These are phyloP conservation scores for Chionodraco myersi DNA, from an alignment of 2,113 vertebrate genomes.

Conservation along the genomic window DNA sequence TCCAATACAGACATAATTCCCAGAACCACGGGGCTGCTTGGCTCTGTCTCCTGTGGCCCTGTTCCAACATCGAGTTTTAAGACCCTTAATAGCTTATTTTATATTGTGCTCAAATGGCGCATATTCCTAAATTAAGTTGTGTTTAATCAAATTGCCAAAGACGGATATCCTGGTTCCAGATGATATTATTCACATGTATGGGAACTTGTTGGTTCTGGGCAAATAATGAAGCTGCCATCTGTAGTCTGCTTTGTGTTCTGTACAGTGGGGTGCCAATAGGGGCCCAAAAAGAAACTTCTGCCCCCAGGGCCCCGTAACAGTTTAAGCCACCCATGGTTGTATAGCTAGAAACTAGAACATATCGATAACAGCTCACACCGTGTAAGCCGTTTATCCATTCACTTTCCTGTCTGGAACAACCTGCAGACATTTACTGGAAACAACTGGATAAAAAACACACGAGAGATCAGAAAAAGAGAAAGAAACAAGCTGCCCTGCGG, in stretches of 20 bases:
- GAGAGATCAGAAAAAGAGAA: constrained; percentile 5
- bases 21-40: neutral
- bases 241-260: constrained; percentile 1
- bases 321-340: neutral
- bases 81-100: neutral
- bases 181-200: neutral
- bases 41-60: neutral
- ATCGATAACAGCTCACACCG: constrained; percentile 2
- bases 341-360: neutral
- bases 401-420: constrained; percentile 21
- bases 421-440: constrained; percentile 63
- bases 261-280: neutral
- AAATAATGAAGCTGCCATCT: constrained; percentile 8
- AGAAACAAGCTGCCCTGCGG: constrained; percentile 33
- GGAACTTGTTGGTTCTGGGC: neutral
- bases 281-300: constrained; percentile 17
- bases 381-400: neutral
- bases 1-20: neutral
- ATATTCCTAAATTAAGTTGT: neutral
- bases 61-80: neutral
- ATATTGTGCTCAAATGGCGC: neutral
- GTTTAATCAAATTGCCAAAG: neutral
- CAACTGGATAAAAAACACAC: constrained; percentile 34
- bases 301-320: neutral
- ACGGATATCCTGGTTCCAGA: neutral